These are phyloP conservation scores for Wiebesia pumilae DNA, from an alignment of 1,140 invertebrate genomes.

Conservation along the genomic window DNA sequence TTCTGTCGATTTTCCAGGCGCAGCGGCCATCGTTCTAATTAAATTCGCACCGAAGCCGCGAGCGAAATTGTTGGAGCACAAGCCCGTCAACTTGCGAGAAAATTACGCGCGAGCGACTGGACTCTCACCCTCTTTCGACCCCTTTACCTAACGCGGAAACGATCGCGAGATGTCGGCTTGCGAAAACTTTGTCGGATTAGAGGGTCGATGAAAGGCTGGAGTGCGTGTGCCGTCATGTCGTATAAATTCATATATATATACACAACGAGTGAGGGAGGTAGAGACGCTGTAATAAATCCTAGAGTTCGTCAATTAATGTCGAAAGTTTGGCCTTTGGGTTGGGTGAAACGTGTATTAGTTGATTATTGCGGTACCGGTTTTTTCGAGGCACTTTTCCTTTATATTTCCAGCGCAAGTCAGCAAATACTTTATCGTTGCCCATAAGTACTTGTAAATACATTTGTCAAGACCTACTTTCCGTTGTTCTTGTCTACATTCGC, in stretches of 20 bases:
- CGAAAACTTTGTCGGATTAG: conserved; percentile 33
- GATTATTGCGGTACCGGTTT: conserved; percentile 24
- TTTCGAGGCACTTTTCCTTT: neutral
- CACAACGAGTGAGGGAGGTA: neutral
- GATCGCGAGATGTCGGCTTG: conserved; percentile 6
- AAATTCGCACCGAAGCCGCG: conserved; percentile 59
- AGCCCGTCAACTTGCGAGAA: conserved; percentile 33
- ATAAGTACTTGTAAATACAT: neutral
- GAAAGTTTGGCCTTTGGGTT: neutral
- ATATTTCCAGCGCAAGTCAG: neutral
- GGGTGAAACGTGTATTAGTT: conserved; percentile 32
- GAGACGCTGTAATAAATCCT: conserved; percentile 20
- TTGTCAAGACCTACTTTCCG: neutral
- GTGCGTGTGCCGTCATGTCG: neutral
- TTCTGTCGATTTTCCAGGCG: neutral
- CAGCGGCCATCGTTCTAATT: conserved; percentile 58
- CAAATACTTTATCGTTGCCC: neutral
- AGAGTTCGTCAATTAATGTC: conserved; percentile 44
- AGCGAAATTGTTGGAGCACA: conserved; percentile 56
- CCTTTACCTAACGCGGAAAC: neutral
- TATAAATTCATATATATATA: neutral
- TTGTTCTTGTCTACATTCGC: neutral
- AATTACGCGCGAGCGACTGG: neutral
- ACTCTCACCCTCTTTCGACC: too few species aligned
- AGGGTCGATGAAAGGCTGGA: neutral